Percentiles rank a stretch among this genome's conserved stretches.
These are phyloP conservation scores for Calidris pugnax DNA, from an alignment of 2,113 vertebrate species.

Conservation along the genomic window DNA sequence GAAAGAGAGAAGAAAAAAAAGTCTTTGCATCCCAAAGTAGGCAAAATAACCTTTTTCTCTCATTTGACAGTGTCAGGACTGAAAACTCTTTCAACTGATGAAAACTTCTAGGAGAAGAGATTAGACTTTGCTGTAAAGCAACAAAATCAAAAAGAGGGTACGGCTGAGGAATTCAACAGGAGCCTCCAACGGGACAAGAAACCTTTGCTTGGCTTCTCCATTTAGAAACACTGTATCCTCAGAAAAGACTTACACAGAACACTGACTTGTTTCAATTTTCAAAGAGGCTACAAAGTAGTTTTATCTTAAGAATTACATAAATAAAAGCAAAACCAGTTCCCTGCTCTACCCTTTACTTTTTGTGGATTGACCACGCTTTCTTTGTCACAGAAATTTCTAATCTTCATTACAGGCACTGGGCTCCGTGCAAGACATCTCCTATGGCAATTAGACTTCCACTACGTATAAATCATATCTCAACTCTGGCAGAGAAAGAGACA, in stretches of 20 bases:
- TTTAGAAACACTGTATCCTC: neutral
- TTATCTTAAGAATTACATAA: neutral
- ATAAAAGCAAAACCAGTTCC: neutral
- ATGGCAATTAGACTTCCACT: neutral
- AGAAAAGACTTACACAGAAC: neutral
- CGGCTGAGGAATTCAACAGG: neutral
- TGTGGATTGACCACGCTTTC: neutral
- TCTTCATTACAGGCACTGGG: neutral
- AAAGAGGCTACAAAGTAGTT: neutral
- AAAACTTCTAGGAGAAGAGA: constrained; percentile 1
- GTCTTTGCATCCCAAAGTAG: neutral
- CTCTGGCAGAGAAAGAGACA: neutral
- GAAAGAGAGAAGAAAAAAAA: fast-evolving
- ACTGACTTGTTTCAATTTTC: neutral
- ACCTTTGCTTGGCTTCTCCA: neutral
- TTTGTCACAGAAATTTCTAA: neutral
- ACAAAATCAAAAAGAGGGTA: neutral
- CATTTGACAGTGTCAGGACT: neutral
- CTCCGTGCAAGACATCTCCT: neutral
- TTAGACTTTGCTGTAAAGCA: neutral
- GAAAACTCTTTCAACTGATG: neutral
- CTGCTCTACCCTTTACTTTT: fast-evolving
- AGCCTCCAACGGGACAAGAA: neutral
- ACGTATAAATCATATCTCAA: neutral
- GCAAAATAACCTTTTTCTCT: neutral